Evolutionary conservation across 2,113 vertebrate species (phyloP), one percentile per base, ranked within the genome.

Genomic region (Poeciliopsis turrubarensis): DNA sequence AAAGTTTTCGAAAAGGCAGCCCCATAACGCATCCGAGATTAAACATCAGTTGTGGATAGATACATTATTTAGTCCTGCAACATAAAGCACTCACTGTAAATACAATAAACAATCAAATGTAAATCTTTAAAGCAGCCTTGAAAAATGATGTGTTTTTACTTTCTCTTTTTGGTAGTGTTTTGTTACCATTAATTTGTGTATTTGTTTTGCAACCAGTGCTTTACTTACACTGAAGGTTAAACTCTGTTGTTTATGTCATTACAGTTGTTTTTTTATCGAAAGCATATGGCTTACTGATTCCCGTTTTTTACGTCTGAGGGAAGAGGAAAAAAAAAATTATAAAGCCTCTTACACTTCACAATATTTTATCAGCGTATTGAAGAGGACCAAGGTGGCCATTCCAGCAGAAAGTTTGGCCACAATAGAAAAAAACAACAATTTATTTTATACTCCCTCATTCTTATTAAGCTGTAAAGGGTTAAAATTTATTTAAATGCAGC

Each of bases 381-480:
- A 97, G 94, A 79, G 75, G 65, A 77, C 75, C 78, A 79, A 85
- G 69, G 77, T 87, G 51, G 51, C 51, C 25, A 90, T 88, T 88
- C 87, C 81, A 80, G 89, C 91, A 61, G 82, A 85, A 89, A 93
- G 90, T 89, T 90, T 89, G 87, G 87, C 91, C 87, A 80, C 88
- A 86, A 85, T 29, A 72, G 87, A 82, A 74, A 89, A 88, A 86
- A 83, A 75, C 67, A 22, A 84, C 91, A n/a, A 3, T 11, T 91
- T 89, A 90, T 93, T 94, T 96, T 95, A 95, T 93, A 91, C 89
- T 85, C 86, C 92, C 92, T 94, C 94, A 96, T 32, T 29, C 3
- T 31, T 96, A 96, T 97, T 95, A 97, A 96, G 95, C 94, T 91
- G 91, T 95, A 95, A 95, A 94, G 94, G 89, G 88, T 90, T 94